A percentile compares a stretch with the other conserved stretches of the same genome.
Evolutionary conservation across 2,113 vertebrate genomes (phyloP).

Genomic region (Falcunculus frontatus): DNA sequence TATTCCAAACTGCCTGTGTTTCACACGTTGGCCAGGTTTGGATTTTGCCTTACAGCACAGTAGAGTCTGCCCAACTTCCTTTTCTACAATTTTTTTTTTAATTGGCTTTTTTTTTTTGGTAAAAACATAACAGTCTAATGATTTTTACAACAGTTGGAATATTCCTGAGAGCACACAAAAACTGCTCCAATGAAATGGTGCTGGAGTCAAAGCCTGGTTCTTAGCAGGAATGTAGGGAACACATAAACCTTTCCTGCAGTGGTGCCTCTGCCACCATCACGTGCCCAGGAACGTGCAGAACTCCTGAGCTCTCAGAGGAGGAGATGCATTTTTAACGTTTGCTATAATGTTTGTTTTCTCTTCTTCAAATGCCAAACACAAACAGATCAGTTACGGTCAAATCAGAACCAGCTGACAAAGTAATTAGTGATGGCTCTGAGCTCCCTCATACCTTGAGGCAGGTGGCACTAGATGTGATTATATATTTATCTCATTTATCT

Average conservation of each 20-base stretch:
- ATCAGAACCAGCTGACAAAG: not conserved
- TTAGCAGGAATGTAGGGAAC: not conserved
- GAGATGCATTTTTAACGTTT: not conserved
- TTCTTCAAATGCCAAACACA: not conserved
- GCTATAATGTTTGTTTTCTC: not conserved
- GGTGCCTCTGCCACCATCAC: not conserved
- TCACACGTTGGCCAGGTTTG: not conserved
- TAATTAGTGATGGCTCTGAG: not conserved
- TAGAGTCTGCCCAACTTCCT: not conserved
- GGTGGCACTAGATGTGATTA: not conserved
- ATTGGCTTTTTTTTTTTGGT: not conserved
- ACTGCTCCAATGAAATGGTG: not conserved
- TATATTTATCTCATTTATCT: not conserved
- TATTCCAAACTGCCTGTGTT: not conserved
- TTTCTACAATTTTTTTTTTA: not conserved
- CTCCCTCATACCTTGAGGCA: not conserved
- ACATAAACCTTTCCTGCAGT: not conserved
- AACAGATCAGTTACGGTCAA: not conserved
- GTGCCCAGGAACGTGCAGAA: not conserved
- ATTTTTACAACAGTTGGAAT: not conserved
- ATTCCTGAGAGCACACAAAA: not conserved
- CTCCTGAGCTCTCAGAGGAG: not conserved
- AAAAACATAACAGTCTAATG: not conserved
- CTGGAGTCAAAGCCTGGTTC: not conserved
- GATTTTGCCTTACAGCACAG: not conserved